These are phyloP conservation scores for Chrysocyon brachyurus DNA, from an alignment of 2,797 vertebrate species.

Conservation along the genomic window DNA sequence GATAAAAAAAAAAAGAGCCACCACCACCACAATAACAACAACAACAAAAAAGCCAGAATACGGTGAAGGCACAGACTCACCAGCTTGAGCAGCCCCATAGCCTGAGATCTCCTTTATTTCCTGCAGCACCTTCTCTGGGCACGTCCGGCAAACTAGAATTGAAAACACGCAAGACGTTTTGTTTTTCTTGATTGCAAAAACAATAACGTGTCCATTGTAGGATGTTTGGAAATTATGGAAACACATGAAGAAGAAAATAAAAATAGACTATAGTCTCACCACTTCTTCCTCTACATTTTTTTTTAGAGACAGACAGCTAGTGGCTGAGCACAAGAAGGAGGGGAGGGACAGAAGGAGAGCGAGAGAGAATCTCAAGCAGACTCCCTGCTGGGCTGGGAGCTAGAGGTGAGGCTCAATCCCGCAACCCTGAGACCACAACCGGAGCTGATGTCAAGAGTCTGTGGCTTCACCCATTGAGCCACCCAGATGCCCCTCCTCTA, in stretches of 20 bases:
- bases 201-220: neutral
- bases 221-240: neutral
- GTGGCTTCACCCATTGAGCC: neutral
- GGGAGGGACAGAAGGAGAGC: neutral
- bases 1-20: neutral
- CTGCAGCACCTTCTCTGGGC: neutral
- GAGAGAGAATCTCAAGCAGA: neutral
- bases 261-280: neutral
- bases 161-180: neutral
- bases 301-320: neutral
- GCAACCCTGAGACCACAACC: neutral
- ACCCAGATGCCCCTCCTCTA: neutral
- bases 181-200: neutral
- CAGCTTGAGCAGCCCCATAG: accelerated
- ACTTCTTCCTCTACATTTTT: neutral
- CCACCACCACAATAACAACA: neutral
- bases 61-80: neutral
- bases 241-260: neutral
- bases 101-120: accelerated
- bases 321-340: neutral
- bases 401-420: neutral
- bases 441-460: neutral
- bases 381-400: neutral
- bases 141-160: neutral
- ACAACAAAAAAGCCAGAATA: neutral